These are phyloP conservation scores for Hippocampus kuda DNA, from an alignment of 2,797 vertebrate genomes.

Conservation along the genomic window DNA sequence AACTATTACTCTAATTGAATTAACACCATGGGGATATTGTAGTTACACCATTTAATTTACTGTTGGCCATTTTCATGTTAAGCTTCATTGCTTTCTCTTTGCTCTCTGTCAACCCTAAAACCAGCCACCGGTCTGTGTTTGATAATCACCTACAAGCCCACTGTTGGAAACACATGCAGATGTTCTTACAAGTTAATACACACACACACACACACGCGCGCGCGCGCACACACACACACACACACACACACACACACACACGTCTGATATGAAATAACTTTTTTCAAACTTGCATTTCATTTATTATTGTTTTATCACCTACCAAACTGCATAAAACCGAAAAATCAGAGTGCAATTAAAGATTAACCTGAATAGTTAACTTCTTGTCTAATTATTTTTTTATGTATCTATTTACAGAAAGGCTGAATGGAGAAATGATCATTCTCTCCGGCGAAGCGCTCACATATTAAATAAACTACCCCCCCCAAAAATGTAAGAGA, in stretches of 20 bases:
- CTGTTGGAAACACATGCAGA: not conserved
- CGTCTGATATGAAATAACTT: not conserved
- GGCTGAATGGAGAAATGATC: not conserved
- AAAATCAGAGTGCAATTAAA: not conserved
- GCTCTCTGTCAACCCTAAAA: not conserved
- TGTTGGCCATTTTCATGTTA: not conserved
- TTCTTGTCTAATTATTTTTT: not conserved
- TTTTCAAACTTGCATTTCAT: not conserved
- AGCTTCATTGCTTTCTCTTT: not conserved
- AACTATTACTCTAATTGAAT: slow-evolving; percentile 12
- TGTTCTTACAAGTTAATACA: not conserved
- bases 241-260: too few relatives aligned
- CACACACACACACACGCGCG: not conserved
- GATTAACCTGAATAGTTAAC: not conserved
- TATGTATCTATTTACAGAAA: not conserved
- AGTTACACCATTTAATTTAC: not conserved
- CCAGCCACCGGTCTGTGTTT: not conserved
- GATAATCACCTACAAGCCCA: not conserved
- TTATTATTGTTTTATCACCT: not conserved
- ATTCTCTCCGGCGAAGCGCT: not conserved
- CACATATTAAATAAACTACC: not conserved
- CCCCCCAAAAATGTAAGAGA: too few relatives aligned
- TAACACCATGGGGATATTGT: not conserved
- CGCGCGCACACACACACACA: too few relatives aligned
- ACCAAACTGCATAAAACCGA: not conserved